Percentiles rank a stretch among this genome's conserved stretches.
Conservation (phyloP, 2,888 invertebrate species). For the Nomada goodeniana region DNA sequence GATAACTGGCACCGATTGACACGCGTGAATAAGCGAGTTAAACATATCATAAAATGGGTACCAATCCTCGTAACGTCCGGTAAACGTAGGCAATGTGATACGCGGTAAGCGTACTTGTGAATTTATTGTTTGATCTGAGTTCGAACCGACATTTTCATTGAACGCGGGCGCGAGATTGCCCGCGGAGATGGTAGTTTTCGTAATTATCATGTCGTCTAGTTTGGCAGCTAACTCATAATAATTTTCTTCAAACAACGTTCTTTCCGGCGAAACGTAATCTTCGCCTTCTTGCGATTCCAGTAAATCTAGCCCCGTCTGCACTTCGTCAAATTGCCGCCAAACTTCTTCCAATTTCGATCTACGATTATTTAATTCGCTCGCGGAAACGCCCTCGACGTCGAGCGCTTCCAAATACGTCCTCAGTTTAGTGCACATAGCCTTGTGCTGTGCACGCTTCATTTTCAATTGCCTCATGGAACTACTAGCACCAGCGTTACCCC, state of each 20-base stretch:
- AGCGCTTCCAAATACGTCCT: too few relatives aligned
- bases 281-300: background rate
- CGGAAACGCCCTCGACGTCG: too few relatives aligned
- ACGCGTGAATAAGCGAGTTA: background rate
- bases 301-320: background rate
- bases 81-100: background rate
- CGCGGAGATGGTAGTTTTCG: background rate
- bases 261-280: background rate
- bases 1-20: background rate
- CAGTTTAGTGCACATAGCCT: too few relatives aligned
- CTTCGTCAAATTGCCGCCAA: background rate
- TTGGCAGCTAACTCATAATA: background rate
- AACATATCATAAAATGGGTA: constrained; percentile 4
- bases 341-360: background rate
- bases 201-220: background rate
- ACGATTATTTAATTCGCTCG: background rate
- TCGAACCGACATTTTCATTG: background rate
- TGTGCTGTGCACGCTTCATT: too few relatives aligned
- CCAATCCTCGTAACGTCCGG: constrained; percentile 3
- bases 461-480: too few relatives aligned
- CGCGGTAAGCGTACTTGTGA: background rate
- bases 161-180: background rate
- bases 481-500: too few relatives aligned
- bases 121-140: background rate
- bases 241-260: background rate